Percentiles rank a stretch among this genome's conserved stretches.
These are phyloP conservation scores for Himalopsyche anomala DNA, from an alignment of 2,888 invertebrate species.

Conservation along the genomic window DNA sequence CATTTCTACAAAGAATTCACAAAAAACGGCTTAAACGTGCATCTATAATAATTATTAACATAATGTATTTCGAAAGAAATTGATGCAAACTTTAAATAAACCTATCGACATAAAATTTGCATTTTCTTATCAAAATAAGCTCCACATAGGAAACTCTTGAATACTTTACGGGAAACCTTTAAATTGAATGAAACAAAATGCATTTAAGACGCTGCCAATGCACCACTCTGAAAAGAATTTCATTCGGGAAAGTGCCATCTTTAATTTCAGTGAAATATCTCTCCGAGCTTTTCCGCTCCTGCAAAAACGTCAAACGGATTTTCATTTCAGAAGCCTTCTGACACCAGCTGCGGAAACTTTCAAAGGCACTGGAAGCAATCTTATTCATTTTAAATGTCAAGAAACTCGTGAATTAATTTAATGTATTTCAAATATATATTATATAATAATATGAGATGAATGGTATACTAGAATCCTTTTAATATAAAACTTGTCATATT, in stretches of 20 bases:
- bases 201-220: slow-evolving; percentile 54
- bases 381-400: slow-evolving; percentile 38
- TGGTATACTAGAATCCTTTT: too few relatives aligned
- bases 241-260: slow-evolving; percentile 77
- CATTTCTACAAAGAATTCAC: too few relatives aligned
- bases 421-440: slow-evolving; percentile 2
- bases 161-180: slow-evolving; percentile 45
- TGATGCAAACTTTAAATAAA: too few relatives aligned
- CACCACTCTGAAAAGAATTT: slow-evolving; percentile 70
- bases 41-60: too few relatives aligned
- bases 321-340: slow-evolving; percentile 52
- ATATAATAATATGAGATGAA: not conserved
- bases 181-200: slow-evolving; percentile 59
- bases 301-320: slow-evolving; percentile 54
- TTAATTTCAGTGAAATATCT: slow-evolving; percentile 78
- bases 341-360: slow-evolving; percentile 42
- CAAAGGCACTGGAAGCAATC: slow-evolving; percentile 32
- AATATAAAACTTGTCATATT: not conserved
- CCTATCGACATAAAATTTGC: not conserved
- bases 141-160: not conserved
- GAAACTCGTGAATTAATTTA: slow-evolving; percentile 28
- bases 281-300: slow-evolving; percentile 72
- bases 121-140: slow-evolving; percentile 40
- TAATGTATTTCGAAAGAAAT: too few relatives aligned
- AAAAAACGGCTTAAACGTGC: too few relatives aligned